Evolutionary conservation across 2,113 vertebrate genomes (phyloP).

Genomic region (Pluvialis apricaria): DNA sequence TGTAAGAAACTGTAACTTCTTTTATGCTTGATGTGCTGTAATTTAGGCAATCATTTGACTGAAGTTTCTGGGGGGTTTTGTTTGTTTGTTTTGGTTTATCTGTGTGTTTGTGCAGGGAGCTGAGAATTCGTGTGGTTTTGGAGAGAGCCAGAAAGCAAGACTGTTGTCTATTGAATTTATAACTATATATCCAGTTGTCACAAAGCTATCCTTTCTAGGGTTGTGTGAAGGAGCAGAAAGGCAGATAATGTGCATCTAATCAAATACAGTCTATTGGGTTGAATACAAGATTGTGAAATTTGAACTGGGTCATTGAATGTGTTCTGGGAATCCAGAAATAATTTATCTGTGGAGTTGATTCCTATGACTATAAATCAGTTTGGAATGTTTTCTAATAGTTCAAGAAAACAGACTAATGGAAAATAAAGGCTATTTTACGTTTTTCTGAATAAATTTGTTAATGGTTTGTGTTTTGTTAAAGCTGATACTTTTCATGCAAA

Average conservation of each 20-base stretch:
- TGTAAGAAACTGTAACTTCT: background rate
- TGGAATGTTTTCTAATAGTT: slow-evolving; percentile 48
- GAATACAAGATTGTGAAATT: slow-evolving; percentile 57
- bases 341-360: slow-evolving; percentile 33
- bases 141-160: background rate
- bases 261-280: slow-evolving; percentile 34
- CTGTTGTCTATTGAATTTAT: background rate
- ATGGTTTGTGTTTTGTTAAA: background rate
- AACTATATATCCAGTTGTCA: background rate
- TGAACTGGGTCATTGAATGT: slow-evolving; percentile 18
- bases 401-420: slow-evolving; percentile 1
- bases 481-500: background rate
- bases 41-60: background rate
- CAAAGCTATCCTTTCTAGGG: background rate
- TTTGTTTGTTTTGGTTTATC: background rate
- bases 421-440: background rate
- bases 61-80: background rate
- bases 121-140: background rate
- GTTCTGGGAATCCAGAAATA: slow-evolving; percentile 53
- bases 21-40: background rate
- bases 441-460: background rate
- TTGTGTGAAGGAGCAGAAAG: background rate
- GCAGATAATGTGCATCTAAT: slow-evolving; percentile 56
- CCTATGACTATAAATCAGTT: slow-evolving; percentile 40
- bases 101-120: background rate